Percentiles rank a stretch among this genome's conserved stretches.
Conservation (phyloP, 2,113 vertebrate species). For the Scopus umbretta region DNA sequence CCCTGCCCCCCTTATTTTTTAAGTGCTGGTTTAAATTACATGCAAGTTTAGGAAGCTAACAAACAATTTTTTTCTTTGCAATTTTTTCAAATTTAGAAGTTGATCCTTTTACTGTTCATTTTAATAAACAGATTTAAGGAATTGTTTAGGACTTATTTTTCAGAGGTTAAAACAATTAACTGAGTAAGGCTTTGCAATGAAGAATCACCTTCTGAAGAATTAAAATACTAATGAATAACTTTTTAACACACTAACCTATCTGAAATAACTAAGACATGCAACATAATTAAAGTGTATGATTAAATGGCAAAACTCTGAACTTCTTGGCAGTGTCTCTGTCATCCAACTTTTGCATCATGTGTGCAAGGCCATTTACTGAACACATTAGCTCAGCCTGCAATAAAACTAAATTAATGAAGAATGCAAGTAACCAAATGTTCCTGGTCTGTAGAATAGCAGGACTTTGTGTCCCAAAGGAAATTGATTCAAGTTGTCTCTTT, state of each 20-base stretch:
- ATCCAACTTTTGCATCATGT: background rate
- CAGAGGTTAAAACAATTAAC: background rate
- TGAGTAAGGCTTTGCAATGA: background rate
- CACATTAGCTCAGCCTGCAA: background rate
- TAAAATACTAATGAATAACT: background rate
- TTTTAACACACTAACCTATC: background rate
- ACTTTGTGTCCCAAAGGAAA: background rate
- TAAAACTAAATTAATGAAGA: background rate
- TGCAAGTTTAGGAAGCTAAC: background rate
- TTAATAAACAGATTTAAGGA: background rate
- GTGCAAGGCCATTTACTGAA: background rate
- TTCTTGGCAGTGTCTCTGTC: background rate
- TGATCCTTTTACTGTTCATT: background rate
- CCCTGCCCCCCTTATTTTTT: no score
- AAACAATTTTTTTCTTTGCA: background rate
- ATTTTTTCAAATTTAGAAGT: background rate
- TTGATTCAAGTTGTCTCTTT: background rate
- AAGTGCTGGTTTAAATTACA: background rate
- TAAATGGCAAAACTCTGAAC: background rate
- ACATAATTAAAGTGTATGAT: background rate
- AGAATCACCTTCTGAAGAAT: background rate
- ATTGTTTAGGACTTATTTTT: background rate
- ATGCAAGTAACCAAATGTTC: background rate
- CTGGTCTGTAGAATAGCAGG: background rate
- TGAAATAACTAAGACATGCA: background rate